These are phyloP conservation scores for Drosophila rubida DNA, from an alignment of 2,888 invertebrate genomes.

Conservation along the genomic window DNA sequence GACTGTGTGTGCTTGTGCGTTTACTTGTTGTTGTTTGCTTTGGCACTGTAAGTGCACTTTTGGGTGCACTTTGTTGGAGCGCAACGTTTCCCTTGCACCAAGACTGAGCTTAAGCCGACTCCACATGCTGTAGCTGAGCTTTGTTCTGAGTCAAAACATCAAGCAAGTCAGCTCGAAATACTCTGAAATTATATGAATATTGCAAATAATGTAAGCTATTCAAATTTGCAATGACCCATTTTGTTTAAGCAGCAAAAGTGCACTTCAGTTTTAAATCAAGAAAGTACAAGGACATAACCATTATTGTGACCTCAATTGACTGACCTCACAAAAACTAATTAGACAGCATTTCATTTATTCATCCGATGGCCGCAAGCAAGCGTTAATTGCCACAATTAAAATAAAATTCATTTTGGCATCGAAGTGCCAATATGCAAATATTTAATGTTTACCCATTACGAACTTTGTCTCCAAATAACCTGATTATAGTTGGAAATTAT, in stretches of 20 bases:
- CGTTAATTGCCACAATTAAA: background rate
- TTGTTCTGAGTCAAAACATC: slow-evolving; percentile 9
- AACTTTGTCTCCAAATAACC: too few relatives aligned
- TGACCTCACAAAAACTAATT: background rate
- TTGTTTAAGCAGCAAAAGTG: background rate
- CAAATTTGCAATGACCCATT: background rate
- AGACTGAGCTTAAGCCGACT: slow-evolving; percentile 50
- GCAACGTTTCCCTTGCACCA: slow-evolving; percentile 54
- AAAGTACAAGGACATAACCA: background rate
- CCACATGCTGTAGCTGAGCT: slow-evolving; percentile 16
- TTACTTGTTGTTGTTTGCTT: slow-evolving; percentile 66
- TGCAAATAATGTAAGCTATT: background rate
- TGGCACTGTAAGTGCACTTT: slow-evolving; percentile 73
- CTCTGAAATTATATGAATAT: background rate
- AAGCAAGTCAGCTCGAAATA: background rate
- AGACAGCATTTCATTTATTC: background rate
- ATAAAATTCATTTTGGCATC: background rate
- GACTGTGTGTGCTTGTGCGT: slow-evolving; percentile 20
- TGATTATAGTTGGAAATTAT: too few relatives aligned
- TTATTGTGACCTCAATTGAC: background rate
- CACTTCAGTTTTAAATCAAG: background rate
- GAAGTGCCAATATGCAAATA: too few relatives aligned
- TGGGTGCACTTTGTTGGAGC: slow-evolving; percentile 64
- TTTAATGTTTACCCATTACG: too few relatives aligned
- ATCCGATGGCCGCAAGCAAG: background rate